phyloP scores from a whole-genome alignment of 2,888 invertebrate species.

The Monoplex corrugatus region DNA sequence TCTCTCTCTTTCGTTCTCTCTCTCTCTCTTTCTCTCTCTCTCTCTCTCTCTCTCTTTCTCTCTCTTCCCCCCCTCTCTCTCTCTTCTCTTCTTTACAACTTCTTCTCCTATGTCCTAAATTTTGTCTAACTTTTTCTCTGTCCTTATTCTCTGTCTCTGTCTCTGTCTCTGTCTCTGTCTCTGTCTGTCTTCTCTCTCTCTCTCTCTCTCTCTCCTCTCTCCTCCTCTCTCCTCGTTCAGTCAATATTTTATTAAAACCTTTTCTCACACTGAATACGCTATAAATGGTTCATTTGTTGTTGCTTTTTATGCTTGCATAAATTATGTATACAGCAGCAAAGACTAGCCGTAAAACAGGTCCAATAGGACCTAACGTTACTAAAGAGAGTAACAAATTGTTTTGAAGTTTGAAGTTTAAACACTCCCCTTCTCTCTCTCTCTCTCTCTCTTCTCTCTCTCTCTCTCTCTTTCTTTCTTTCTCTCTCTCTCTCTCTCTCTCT shows the following conservation, averaged over 20 bases:
- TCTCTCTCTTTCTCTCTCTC: slow-evolving; percentile 21
- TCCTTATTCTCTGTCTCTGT: background rate
- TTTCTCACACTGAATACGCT: no score
- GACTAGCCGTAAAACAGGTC: background rate
- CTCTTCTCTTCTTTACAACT: background rate
- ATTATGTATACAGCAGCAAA: no score
- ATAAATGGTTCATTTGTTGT: background rate
- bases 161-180: slow-evolving; percentile 26
- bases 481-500: no score
- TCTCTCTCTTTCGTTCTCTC: slow-evolving; percentile 18
- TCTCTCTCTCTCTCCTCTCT: background rate
- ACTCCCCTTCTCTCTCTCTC: background rate
- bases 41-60: background rate
- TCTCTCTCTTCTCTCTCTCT: slow-evolving; percentile 34
- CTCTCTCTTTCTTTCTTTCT: slow-evolving; percentile 20
- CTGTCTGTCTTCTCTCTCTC: slow-evolving; percentile 25
- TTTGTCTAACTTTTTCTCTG: background rate
- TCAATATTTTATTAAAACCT: no score
- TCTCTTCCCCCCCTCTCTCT: background rate
- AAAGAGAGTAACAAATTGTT: no score
- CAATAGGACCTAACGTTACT: no score
- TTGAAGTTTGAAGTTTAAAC: background rate
- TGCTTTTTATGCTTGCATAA: no score
- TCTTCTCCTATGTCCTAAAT: no score
- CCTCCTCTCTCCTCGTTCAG: background rate